Percentiles rank a stretch among this genome's conserved stretches.
These are phyloP conservation scores for Plusia festucae DNA, from an alignment of 2,888 invertebrate species.

Conservation along the genomic window DNA sequence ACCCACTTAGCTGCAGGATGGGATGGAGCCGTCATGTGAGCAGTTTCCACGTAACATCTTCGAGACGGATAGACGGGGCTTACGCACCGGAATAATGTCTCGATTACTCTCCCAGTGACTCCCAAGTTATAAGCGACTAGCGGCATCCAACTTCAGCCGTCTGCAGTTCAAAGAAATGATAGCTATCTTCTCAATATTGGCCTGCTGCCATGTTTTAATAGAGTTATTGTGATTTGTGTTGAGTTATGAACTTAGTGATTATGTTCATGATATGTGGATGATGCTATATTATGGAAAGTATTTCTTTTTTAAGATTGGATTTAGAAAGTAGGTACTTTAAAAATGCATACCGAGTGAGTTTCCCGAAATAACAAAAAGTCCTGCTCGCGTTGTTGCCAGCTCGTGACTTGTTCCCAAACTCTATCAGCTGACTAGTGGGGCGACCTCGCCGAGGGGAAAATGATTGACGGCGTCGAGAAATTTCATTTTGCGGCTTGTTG, in stretches of 20 bases:
- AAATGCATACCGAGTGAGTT: too few relatives aligned
- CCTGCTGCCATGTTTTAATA: neutral
- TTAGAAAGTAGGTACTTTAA: neutral
- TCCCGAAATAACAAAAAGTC: neutral
- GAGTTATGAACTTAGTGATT: neutral
- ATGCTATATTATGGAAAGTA: neutral
- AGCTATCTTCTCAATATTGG: neutral
- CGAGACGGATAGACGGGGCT: conserved; percentile 72
- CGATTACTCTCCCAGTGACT: conserved; percentile 70
- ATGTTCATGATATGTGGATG: neutral
- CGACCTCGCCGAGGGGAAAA: conserved; percentile 81
- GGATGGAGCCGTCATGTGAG: conserved; percentile 63
- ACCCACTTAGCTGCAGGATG: conserved; percentile 53
- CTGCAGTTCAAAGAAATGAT: neutral
- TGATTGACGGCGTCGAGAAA: conserved; percentile 87
- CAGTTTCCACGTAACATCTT: conserved; percentile 75
- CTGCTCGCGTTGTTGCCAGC: conserved; percentile 15
- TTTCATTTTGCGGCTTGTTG: conserved; percentile 89
- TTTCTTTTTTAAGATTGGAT: neutral
- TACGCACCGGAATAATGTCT: conserved; percentile 82
- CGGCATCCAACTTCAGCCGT: conserved; percentile 8
- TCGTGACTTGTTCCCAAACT: conserved; percentile 53
- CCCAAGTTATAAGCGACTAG: conserved; percentile 51
- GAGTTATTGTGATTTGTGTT: neutral
- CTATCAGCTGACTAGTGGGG: conserved; percentile 68